Evolutionary conservation across 2,888 invertebrate genomes (phyloP).

Genomic region (Hanleya hanleyi): DNA sequence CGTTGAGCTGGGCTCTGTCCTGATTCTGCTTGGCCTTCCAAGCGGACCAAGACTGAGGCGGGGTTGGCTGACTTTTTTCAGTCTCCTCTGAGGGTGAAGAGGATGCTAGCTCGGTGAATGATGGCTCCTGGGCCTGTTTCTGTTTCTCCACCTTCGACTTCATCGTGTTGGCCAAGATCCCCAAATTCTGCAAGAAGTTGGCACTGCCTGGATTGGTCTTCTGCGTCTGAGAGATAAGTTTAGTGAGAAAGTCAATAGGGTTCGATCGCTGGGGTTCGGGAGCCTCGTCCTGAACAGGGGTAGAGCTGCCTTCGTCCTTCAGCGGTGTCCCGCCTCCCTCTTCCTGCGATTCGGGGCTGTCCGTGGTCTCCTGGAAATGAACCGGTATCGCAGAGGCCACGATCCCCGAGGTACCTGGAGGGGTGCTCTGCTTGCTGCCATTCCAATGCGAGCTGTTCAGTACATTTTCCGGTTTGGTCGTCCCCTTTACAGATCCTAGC

Average conservation of each 20-base stretch:
- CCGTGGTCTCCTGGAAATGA: not conserved
- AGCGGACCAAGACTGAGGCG: conserved; percentile 52
- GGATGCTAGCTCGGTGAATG: conserved; percentile 18
- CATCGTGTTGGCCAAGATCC: conserved; percentile 54
- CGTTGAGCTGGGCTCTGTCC: not conserved
- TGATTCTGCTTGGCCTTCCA: conserved; percentile 52
- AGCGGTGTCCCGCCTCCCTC: conserved; percentile 31
- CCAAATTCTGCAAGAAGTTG: conserved; percentile 59
- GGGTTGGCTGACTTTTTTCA: conserved; percentile 18
- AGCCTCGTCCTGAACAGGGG: conserved; percentile 61
- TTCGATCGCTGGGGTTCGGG: conserved; percentile 30
- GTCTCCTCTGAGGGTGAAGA: conserved; percentile 11
- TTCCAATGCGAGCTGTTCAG: not conserved
- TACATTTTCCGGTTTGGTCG: not conserved
- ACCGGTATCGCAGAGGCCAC: not conserved
- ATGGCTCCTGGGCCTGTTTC: conserved; percentile 13
- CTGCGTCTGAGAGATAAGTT: conserved; percentile 58
- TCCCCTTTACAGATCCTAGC: conserved; percentile 16
- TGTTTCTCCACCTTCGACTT: conserved; percentile 37
- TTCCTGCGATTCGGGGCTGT: not conserved
- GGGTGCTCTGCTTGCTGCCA: conserved; percentile 4
- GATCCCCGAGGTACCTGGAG: not conserved
- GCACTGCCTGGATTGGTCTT: conserved; percentile 48
- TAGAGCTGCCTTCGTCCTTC: conserved; percentile 52
- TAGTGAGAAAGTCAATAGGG: conserved; percentile 64